These are phyloP conservation scores for Vireo griseus DNA, from an alignment of 2,797 vertebrate species.

Conservation along the genomic window DNA sequence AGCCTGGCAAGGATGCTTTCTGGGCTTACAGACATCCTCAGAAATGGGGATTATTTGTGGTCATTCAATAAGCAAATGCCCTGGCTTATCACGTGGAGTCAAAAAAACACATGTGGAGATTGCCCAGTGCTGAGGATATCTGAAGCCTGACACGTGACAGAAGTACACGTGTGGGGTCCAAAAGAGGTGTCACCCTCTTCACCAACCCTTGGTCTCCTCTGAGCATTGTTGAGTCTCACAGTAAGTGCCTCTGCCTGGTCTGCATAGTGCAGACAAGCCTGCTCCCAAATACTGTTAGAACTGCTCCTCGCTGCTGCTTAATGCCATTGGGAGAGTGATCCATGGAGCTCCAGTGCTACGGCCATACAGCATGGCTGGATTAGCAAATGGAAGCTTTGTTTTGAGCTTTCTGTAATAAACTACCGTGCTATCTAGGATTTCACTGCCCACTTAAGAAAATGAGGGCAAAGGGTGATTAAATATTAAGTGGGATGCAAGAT, in stretches of 20 bases:
- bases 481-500: conserved; percentile 33
- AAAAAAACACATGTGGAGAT: neutral
- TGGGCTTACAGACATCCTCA: neutral
- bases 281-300: neutral
- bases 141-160: accelerated
- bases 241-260: neutral
- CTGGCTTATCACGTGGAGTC: neutral
- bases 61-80: neutral
- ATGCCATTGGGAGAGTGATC: neutral
- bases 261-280: neutral
- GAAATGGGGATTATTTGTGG: neutral
- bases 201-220: neutral
- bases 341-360: accelerated
- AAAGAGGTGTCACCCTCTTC: neutral
- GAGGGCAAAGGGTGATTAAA: conserved; percentile 40
- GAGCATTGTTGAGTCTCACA: accelerated
- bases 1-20: neutral
- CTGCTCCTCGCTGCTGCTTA: neutral
- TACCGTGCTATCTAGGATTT: neutral
- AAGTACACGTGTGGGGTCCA: accelerated
- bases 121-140: neutral
- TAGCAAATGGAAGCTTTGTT: neutral
- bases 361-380: neutral
- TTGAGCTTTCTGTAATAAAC: conserved; percentile 4
- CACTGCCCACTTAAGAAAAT: neutral